Conservation (phyloP, 2,888 invertebrate species). For the Allacma fusca region DNA sequence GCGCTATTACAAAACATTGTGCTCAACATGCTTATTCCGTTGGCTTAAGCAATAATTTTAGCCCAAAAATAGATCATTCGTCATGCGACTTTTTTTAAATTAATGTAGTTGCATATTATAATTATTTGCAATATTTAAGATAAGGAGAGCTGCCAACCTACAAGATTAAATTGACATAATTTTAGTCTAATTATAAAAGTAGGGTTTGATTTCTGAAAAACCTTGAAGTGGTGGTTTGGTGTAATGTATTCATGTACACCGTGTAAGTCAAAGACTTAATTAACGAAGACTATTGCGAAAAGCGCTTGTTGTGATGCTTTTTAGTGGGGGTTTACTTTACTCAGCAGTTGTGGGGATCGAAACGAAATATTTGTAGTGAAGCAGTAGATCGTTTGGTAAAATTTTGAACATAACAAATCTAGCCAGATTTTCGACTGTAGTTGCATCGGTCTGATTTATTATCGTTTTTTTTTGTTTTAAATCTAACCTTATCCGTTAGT, state of each 20-base stretch:
- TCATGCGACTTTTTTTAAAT: no score
- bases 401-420: background rate
- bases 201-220: no score
- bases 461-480: background rate
- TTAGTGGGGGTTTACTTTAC: background rate
- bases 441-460: background rate
- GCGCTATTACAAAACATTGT: background rate
- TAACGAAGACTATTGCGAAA: background rate
- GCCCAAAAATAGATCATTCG: no score
- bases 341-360: background rate
- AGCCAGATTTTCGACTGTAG: background rate
- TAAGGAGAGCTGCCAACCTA: no score
- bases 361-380: background rate
- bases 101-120: no score
- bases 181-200: no score
- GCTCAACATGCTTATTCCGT: background rate
- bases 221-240: background rate
- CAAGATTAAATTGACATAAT: no score
- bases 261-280: background rate
- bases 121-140: no score
- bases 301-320: background rate
- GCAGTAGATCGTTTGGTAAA: background rate
- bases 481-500: background rate
- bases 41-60: no score
- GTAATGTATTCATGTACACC: no score